phyloP scores from a whole-genome alignment of 2,113 vertebrate genomes.

The Pleuronectes platessa region DNA sequence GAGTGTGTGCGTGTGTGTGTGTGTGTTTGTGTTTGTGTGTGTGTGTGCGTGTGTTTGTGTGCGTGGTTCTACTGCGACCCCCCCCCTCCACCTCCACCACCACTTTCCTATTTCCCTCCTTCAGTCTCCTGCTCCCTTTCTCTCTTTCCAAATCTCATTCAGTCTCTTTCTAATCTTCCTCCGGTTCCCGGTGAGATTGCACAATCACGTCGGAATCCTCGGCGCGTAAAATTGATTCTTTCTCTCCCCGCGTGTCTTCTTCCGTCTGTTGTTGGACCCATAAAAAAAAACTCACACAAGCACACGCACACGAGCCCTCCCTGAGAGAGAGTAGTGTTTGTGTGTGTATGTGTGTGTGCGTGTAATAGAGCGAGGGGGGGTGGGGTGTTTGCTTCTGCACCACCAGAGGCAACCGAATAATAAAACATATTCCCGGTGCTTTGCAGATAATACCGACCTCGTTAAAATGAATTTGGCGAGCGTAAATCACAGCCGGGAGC shows the following conservation, averaged over 20 bases:
- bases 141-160: constrained; percentile 56
- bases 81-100: background rate
- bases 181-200: constrained; percentile 76
- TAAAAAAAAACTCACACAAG: constrained; percentile 24
- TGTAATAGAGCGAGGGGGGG: background rate
- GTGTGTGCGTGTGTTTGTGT: too few species aligned
- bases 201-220: constrained; percentile 75
- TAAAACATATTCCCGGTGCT: constrained; percentile 69
- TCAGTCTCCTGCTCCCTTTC: constrained; percentile 32
- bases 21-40: background rate
- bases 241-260: constrained; percentile 57
- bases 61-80: too few species aligned
- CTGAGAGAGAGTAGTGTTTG: background rate
- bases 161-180: constrained; percentile 60
- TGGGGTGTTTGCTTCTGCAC: constrained; percentile 9
- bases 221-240: constrained; percentile 79
- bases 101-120: constrained; percentile 51
- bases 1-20: background rate
- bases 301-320: constrained; percentile 16
- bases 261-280: constrained; percentile 63
- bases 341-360: background rate
- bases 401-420: constrained; percentile 62
- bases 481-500: constrained; percentile 53
- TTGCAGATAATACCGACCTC: constrained; percentile 67
- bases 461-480: constrained; percentile 65